Evolutionary conservation across 1,140 invertebrate genomes (phyloP), one percentile per base, ranked within the genome.

Genomic region (Temnothorax longispinosus): DNA sequence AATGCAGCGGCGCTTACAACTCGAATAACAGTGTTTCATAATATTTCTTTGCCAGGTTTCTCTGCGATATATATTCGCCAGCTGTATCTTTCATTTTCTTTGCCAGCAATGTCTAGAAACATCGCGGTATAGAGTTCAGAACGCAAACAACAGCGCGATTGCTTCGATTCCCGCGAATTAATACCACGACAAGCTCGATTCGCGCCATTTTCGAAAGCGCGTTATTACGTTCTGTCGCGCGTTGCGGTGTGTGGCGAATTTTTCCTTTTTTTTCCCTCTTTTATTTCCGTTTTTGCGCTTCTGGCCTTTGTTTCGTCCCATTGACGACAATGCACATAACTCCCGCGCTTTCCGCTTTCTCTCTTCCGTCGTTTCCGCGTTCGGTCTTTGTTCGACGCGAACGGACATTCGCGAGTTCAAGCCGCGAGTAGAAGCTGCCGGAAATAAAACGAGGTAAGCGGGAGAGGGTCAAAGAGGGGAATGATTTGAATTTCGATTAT

Each of bases 401-500:
- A 8, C 81, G 58, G 10, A 47, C 81, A 76, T 76, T 76, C 54
- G 71, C 41, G 71, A 50, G 74, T 76, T 74, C 47, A 62, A 85
- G n/a, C 56, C 72, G 69, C 81, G 54, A 62, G 81, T 85, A 44
- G 50, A 62, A 47, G 50, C 50, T 32, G 56, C 71, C 74, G 72
- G 72, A 86, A 86, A 86, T 86, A 77, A 77, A 86, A 67, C 72
- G 74, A 27, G 38, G 21, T 32, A 50, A 71, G 44, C 78, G 65
- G n/a, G 65, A n/a, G 35, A 32, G 54, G 18, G 47, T 52, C n/a
- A 52, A 35, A 47, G 64, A 21, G 10, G 18, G 56, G 60, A 67
- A 74, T 56, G 71, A 85, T 85, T 75, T 85, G 81, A 77, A 86
- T 86, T 86, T 86, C 74, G 62, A 77, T 86, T 77, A 78, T 78